A percentile compares a stretch with the other conserved stretches of the same genome.
phyloP scores from a whole-genome alignment of 2,113 vertebrate genomes.

The Symphodus melops region DNA sequence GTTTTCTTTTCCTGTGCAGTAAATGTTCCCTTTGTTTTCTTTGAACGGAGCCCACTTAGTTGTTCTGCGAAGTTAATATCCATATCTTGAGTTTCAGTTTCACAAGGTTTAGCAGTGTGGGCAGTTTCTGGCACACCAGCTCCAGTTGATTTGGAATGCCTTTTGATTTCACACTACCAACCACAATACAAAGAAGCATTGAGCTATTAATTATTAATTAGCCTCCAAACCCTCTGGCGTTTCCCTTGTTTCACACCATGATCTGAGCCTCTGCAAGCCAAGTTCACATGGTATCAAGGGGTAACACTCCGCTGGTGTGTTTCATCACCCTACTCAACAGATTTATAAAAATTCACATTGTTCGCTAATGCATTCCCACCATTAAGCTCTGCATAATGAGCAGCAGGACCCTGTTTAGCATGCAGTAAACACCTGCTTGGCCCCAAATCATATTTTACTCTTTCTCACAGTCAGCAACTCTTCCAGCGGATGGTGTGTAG shows the following conservation, averaged over 20 bases:
- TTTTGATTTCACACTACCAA: slow-evolving; percentile 54
- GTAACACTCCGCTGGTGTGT: slow-evolving; percentile 12
- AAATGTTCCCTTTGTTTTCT: slow-evolving; percentile 1
- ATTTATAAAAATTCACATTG: slow-evolving; percentile 12
- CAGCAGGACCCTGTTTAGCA: slow-evolving; percentile 68
- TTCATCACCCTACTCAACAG: slow-evolving; percentile 19
- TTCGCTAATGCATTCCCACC: slow-evolving; percentile 56
- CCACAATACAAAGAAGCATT: slow-evolving; percentile 35
- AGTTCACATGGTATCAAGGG: slow-evolving; percentile 49
- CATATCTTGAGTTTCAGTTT: neutral
- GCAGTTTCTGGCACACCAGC: slow-evolving; percentile 16
- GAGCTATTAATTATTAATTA: slow-evolving; percentile 57
- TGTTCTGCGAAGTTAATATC: neutral
- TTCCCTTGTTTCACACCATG: slow-evolving; percentile 40
- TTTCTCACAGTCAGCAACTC: slow-evolving; percentile 65
- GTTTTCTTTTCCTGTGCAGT: neutral
- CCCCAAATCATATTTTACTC: slow-evolving; percentile 62
- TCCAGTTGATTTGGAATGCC: slow-evolving; percentile 38
- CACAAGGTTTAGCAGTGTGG: neutral
- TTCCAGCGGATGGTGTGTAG: slow-evolving; percentile 10
- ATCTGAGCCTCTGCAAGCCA: slow-evolving; percentile 43
- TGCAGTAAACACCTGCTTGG: slow-evolving; percentile 71
- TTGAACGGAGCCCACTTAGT: neutral
- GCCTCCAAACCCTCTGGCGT: slow-evolving; percentile 46
- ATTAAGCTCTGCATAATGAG: slow-evolving; percentile 63